Evolutionary conservation across 1,140 invertebrate genomes (phyloP).

Genomic region (Holcopasites calliopsidis): DNA sequence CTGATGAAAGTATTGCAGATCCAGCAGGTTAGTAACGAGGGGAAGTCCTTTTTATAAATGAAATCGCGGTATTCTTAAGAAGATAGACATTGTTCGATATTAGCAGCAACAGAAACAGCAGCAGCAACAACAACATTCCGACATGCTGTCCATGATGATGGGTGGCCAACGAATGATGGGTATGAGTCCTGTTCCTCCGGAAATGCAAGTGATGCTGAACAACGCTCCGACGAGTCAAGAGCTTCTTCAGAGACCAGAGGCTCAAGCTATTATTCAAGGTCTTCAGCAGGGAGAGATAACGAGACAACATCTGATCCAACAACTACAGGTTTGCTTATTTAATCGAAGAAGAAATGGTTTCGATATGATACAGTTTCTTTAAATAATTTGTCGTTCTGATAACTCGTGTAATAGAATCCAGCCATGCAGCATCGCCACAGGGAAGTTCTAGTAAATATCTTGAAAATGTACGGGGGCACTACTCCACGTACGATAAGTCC

Average conservation of each 20-base stretch:
- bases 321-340: conserved; percentile 79
- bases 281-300: conserved; percentile 88
- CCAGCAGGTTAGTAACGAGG: conserved; percentile 71
- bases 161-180: conserved; percentile 73
- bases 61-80: background rate
- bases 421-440: conserved; percentile 85
- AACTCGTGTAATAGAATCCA: conserved; percentile 80
- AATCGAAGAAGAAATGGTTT: background rate
- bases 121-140: conserved; percentile 74
- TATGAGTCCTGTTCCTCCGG: conserved; percentile 80
- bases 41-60: background rate
- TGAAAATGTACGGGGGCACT: conserved; percentile 81
- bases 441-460: conserved; percentile 86
- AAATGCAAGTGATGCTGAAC: conserved; percentile 80
- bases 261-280: conserved; percentile 87
- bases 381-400: conserved; percentile 32
- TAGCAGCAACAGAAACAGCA: conserved; percentile 69
- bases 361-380: background rate
- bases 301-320: conserved; percentile 86
- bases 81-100: conserved; percentile 31
- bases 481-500: conserved; percentile 80
- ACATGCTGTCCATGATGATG: conserved; percentile 78
- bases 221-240: conserved; percentile 80
- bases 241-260: conserved; percentile 85
- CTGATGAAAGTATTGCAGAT: conserved; percentile 80